phyloP scores from a whole-genome alignment of 2,888 invertebrate genomes.

The Epinotia brunnichana region DNA sequence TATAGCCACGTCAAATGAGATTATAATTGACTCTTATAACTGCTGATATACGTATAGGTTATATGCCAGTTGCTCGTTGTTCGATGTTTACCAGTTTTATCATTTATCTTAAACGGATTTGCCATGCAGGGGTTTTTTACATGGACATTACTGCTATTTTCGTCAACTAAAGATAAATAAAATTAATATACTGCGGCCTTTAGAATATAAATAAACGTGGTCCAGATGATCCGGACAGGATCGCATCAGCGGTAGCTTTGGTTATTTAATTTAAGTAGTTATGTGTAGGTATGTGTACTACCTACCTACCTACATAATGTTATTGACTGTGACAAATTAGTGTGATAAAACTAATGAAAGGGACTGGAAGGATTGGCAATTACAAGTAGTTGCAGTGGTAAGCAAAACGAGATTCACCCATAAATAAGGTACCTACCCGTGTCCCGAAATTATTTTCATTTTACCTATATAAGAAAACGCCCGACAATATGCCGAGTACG shows the following conservation, averaged over 20 bases:
- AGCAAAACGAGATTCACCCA: conserved; percentile 11
- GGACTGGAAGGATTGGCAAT: not conserved
- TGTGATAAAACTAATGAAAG: not conserved
- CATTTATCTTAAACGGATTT: conserved; percentile 9
- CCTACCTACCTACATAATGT: too few species aligned
- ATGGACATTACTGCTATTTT: not conserved
- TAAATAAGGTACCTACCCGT: conserved; percentile 25
- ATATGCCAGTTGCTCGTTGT: conserved; percentile 12
- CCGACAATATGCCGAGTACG: conserved; percentile 56
- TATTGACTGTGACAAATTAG: not conserved
- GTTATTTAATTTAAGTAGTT: too few species aligned
- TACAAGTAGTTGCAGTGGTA: not conserved
- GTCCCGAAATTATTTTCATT: conserved; percentile 30
- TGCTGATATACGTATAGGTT: conserved; percentile 19
- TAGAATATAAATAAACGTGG: too few species aligned
- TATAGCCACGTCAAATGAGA: conserved; percentile 27
- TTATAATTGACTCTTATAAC: conserved; percentile 33
- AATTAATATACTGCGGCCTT: too few species aligned
- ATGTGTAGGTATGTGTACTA: too few species aligned
- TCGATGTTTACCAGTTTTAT: conserved; percentile 27
- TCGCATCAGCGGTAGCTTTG: too few species aligned
- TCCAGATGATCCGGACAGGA: too few species aligned
- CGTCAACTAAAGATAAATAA: not conserved
- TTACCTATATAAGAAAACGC: conserved; percentile 55
- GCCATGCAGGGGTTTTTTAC: too few species aligned